A percentile compares a stretch with the other conserved stretches of the same genome.
phyloP scores from a whole-genome alignment of 2,888 invertebrate genomes.

The Eueremaeus valkanovi region DNA sequence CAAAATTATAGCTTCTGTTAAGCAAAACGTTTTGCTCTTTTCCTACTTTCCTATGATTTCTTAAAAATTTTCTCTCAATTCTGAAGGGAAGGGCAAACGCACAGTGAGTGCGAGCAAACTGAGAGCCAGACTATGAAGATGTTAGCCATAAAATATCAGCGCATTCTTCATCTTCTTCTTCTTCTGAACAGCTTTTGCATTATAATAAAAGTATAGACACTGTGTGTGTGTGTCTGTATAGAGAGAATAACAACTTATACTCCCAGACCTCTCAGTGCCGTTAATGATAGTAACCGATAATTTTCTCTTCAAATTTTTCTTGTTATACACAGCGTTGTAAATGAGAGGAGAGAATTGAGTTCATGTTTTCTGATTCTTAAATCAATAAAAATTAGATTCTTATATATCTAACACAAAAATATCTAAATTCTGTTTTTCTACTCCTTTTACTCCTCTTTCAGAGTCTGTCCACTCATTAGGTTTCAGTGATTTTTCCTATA shows the following conservation, averaged over 20 bases:
- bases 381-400: slow-evolving; percentile 16
- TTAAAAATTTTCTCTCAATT: neutral
- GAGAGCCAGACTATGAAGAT: neutral
- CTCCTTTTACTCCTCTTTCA: neutral
- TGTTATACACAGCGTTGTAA: neutral
- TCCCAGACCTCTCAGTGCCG: neutral
- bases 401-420: neutral
- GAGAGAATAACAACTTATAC: neutral
- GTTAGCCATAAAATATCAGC: slow-evolving; percentile 9
- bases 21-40: neutral
- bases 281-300: slow-evolving; percentile 12
- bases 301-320: neutral
- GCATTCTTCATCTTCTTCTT: neutral
- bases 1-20: slow-evolving; percentile 9
- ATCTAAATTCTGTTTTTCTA: neutral
- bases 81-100: neutral
- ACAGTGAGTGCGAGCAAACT: neutral
- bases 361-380: slow-evolving; percentile 16
- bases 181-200: slow-evolving; percentile 13
- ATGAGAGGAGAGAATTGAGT: slow-evolving; percentile 4
- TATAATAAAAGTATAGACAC: neutral
- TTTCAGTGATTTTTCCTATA: neutral
- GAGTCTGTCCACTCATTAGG: neutral
- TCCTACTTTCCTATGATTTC: neutral
- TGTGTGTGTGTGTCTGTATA: too few species aligned